Conservation (phyloP, 2,113 vertebrate genomes). For the Eonycteris spelaea region DNA sequence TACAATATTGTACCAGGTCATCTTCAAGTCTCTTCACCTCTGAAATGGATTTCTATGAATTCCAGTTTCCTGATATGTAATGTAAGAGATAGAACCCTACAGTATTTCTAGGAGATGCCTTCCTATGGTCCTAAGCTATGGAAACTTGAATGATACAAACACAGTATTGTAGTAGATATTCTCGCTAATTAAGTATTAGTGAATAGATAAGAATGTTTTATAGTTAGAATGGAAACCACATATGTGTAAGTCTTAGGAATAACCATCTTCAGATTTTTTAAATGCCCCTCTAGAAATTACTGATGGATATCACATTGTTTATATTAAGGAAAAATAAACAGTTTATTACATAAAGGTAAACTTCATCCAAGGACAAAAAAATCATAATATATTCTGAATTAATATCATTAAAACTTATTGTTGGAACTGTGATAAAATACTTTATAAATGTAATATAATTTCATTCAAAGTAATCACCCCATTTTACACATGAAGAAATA, state of each 20-base stretch:
- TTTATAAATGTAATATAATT: conserved; percentile 39
- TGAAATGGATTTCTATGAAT: neutral
- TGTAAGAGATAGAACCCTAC: neutral
- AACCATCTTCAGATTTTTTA: neutral
- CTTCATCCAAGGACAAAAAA: neutral
- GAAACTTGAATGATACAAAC: conserved; percentile 4
- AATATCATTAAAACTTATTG: conserved; percentile 11
- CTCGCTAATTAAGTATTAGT: neutral
- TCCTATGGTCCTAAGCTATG: neutral
- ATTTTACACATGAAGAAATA: conserved; percentile 40
- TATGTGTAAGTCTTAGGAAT: conserved; percentile 12
- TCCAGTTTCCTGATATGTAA: neutral
- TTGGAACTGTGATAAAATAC: conserved; percentile 44
- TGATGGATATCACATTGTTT: neutral
- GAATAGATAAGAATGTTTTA: conserved; percentile 24
- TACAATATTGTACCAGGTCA: neutral
- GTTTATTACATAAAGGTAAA: conserved; percentile 40
- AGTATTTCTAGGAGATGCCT: neutral
- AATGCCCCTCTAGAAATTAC: neutral
- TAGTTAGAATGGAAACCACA: neutral
- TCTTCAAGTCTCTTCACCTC: neutral
- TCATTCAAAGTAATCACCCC: neutral
- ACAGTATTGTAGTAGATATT: conserved; percentile 12
- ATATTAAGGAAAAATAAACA: neutral
- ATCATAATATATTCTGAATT: neutral